phyloP scores from a whole-genome alignment of 2,113 vertebrate species.

The Oxyura jamaicensis region DNA sequence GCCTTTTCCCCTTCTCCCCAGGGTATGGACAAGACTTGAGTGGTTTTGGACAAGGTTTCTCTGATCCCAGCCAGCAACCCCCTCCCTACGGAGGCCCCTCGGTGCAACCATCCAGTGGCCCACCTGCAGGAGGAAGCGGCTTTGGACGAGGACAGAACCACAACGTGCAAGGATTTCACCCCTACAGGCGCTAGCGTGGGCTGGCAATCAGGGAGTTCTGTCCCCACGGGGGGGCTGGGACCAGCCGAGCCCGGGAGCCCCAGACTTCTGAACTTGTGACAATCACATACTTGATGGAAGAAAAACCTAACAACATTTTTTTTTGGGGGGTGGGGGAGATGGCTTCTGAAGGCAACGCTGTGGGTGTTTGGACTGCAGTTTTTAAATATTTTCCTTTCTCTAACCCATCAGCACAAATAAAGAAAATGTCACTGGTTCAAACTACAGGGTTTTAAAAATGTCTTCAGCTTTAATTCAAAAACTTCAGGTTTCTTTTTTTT shows the following conservation, averaged over 20 bases:
- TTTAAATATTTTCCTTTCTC: conserved; percentile 93
- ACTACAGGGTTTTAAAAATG: conserved; percentile 95
- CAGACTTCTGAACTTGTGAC: conserved; percentile 84
- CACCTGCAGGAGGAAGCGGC: conserved; percentile 85
- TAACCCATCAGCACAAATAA: conserved; percentile 98
- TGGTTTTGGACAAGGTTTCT: conserved; percentile 93
- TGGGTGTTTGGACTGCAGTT: conserved; percentile 90
- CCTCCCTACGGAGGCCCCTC: conserved; percentile 89
- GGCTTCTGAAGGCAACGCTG: conserved; percentile 83
- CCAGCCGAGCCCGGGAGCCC: conserved; percentile 75
- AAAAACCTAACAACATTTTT: conserved; percentile 78
- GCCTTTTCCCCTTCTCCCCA: conserved; percentile 63
- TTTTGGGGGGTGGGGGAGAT: conserved; percentile 41
- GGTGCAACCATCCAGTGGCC: conserved; percentile 87
- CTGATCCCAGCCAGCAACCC: conserved; percentile 92
- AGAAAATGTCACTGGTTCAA: conserved; percentile 88
- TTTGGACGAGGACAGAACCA: conserved; percentile 98
- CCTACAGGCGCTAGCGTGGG: conserved; percentile 92
- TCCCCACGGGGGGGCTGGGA: conserved; percentile 77
- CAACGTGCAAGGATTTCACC: conserved; percentile 98
- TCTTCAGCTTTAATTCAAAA: conserved; percentile 97
- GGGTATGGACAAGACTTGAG: conserved; percentile 98
- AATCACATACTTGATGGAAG: conserved; percentile 82
- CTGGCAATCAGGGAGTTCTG: conserved; percentile 84
- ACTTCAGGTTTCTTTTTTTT: conserved; percentile 89